Evolutionary conservation across 2,113 vertebrate genomes (phyloP).

Genomic region (Ctenodactylus gundi): DNA sequence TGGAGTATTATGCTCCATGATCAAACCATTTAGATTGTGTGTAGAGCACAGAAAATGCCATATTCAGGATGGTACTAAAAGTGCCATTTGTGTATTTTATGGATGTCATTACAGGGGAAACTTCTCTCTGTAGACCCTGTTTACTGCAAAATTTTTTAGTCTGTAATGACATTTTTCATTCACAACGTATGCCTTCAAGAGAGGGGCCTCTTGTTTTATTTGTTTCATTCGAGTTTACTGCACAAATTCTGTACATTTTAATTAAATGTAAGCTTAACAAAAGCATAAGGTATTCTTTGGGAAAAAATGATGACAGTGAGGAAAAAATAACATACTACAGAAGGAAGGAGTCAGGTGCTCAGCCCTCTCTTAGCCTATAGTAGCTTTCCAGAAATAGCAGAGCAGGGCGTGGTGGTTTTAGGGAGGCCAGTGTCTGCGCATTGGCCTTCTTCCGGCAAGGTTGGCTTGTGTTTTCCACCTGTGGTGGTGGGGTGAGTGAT

Average conservation of each 20-base stretch:
- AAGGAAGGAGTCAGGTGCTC: slow-evolving; percentile 77
- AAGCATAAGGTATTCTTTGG: slow-evolving; percentile 87
- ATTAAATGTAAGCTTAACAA: slow-evolving; percentile 93
- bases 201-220: slow-evolving; percentile 91
- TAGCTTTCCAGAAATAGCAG: slow-evolving; percentile 64
- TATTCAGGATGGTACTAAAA: slow-evolving; percentile 92
- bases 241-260: slow-evolving; percentile 92
- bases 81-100: slow-evolving; percentile 94
- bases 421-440: accelerated
- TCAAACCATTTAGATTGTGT: slow-evolving; percentile 94
- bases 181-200: slow-evolving; percentile 92
- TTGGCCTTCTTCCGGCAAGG: background rate
- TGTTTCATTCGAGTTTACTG: slow-evolving; percentile 90
- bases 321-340: slow-evolving; percentile 70
- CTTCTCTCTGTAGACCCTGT: slow-evolving; percentile 91
- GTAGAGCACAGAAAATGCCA: slow-evolving; percentile 94
- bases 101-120: slow-evolving; percentile 91
- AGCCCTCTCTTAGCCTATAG: slow-evolving; percentile 52
- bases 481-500: background rate
- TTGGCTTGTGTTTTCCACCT: accelerated
- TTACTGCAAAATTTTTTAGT: slow-evolving; percentile 91
- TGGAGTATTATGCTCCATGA: slow-evolving; percentile 93
- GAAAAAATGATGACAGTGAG: slow-evolving; percentile 81
- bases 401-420: accelerated
- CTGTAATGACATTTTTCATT: slow-evolving; percentile 93